Evolutionary conservation across 2,888 invertebrate genomes (phyloP).

Genomic region (Cyaniris semiargus): DNA sequence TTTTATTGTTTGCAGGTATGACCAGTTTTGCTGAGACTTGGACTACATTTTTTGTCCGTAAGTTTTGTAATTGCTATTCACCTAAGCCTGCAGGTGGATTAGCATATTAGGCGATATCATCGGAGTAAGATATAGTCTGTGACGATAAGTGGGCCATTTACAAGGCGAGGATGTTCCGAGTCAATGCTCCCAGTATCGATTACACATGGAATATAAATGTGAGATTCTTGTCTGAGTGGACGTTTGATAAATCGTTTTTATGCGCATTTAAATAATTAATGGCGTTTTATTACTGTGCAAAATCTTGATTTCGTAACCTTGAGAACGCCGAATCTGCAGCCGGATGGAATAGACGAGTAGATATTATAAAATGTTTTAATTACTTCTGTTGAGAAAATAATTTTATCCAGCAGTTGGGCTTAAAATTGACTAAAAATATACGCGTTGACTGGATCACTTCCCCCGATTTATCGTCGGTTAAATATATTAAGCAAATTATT

Average conservation of each 20-base stretch:
- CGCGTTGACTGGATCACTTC: too few species aligned
- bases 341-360: not conserved
- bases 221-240: slow-evolving; percentile 26
- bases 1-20: slow-evolving; percentile 4
- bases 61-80: not conserved
- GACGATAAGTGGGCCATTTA: slow-evolving; percentile 23
- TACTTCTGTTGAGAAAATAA: not conserved
- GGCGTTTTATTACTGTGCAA: slow-evolving; percentile 2
- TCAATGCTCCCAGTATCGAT: slow-evolving; percentile 36
- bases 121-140: slow-evolving; percentile 9
- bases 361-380: not conserved
- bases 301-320: slow-evolving; percentile 14
- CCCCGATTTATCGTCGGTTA: too few species aligned
- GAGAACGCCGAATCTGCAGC: not conserved
- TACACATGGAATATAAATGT: slow-evolving; percentile 31
- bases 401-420: not conserved
- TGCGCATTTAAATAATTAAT: slow-evolving; percentile 24
- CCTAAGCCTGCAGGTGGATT: slow-evolving; percentile 9
- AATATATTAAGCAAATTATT: too few species aligned
- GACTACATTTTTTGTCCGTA: not conserved
- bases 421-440: not conserved
- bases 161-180: slow-evolving; percentile 34
- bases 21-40: not conserved
- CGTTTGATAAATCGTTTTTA: slow-evolving; percentile 24
- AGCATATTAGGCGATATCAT: slow-evolving; percentile 16